Conservation (phyloP, 2,888 invertebrate species). For the Nephrotoma appendiculata region DNA sequence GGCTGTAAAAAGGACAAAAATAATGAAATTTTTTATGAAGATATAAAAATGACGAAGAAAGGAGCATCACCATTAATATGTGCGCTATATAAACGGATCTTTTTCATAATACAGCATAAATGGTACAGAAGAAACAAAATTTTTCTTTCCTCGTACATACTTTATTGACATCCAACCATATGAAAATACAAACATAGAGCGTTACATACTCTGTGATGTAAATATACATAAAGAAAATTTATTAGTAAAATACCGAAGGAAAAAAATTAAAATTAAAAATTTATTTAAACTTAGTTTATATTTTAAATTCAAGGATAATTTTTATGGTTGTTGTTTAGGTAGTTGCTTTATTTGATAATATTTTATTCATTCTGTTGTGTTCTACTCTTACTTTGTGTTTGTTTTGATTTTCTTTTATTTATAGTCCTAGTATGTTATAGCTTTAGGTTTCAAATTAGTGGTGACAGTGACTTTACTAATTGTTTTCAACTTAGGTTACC, state of each 20-base stretch:
- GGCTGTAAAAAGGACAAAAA: not conserved
- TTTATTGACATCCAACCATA: not conserved
- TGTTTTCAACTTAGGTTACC: not conserved
- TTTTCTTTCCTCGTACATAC: not conserved
- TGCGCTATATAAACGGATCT: not conserved
- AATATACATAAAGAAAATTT: not conserved
- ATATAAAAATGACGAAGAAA: not conserved
- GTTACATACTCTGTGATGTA: not conserved
- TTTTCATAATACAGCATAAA: not conserved
- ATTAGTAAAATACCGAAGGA: not conserved
- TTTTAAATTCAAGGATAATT: constrained; percentile 7
- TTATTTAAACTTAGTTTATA: not conserved
- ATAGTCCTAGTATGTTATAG: not conserved
- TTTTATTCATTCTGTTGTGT: not conserved
- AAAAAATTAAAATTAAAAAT: not conserved
- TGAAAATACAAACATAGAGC: not conserved
- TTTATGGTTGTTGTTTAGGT: constrained; percentile 6
- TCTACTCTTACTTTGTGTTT: not conserved
- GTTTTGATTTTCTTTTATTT: not conserved
- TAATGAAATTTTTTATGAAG: not conserved
- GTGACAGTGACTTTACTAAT: not conserved
- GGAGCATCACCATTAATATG: not conserved
- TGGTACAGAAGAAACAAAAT: not conserved
- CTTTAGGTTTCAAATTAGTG: not conserved
- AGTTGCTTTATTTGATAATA: not conserved